phyloP scores from a whole-genome alignment of 2,797 vertebrate genomes.

The Salarias fasciatus region DNA sequence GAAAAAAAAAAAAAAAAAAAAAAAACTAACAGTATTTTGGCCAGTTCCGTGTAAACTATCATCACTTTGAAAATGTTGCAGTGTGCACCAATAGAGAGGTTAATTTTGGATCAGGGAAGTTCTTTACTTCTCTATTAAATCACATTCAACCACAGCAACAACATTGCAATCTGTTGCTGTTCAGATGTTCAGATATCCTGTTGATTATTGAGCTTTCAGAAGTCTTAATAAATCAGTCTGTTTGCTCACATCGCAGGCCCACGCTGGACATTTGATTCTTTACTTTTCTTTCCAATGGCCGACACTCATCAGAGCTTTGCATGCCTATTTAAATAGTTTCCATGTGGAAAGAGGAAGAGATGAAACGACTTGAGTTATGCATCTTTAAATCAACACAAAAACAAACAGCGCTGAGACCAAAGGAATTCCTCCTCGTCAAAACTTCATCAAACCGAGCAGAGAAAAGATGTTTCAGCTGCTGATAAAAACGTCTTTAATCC shows the following conservation, averaged over 20 bases:
- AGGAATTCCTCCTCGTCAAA: constrained; percentile 45
- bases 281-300: constrained; percentile 38
- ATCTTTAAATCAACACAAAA: constrained; percentile 55
- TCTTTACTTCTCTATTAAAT: no score
- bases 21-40: no score
- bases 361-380: constrained; percentile 53
- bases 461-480: constrained; percentile 52
- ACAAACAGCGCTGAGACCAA: constrained; percentile 51
- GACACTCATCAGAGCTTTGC: constrained; percentile 50
- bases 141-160: no score
- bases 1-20: no score
- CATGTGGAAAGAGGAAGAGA: constrained; percentile 66
- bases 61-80: no score
- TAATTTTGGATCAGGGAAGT: no score
- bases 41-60: no score
- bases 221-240: no score
- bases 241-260: neutral
- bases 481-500: constrained; percentile 21
- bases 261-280: constrained; percentile 22
- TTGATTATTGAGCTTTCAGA: no score
- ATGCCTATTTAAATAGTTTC: constrained; percentile 65
- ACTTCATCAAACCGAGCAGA: constrained; percentile 4
- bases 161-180: no score
- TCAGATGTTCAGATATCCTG: no score
- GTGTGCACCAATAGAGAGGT: no score